Base-by-base conservation (phyloP, 1,140 invertebrate species). In the Caerostris extrusa region DNA sequence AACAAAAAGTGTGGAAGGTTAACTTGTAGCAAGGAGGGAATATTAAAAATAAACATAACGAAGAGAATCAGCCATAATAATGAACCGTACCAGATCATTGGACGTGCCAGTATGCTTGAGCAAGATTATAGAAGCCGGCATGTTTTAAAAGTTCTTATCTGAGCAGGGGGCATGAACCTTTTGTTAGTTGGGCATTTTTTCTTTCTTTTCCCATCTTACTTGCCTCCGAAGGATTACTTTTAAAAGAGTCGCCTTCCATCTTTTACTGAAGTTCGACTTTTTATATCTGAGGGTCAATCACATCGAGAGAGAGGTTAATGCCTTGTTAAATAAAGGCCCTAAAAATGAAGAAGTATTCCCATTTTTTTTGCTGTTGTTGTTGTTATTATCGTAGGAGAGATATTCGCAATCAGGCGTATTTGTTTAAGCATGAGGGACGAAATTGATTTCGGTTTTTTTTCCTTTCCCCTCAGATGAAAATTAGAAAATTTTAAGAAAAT, bases 1-100 rank as follows among this genome's bases (percentile, higher is more conserved):
- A 93, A 93, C 92, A 93, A 93, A 93, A 89, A 93, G 92, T 82
- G 92, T 77, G 86, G 92, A 93, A 93, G 91, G 91, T 93, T 93
- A 93, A 93, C 85, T 93, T 93, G 92, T 93, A 88, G 92, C 92
- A 87, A 71, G 85, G 87, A 34, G 34, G 57, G 56, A 86, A 69
- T 64, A 50, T 60, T 34, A 69, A 69, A 53, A 77, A 69, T 57
- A 55, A 19, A 6, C 14, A 57, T 8, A n/a, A n/a, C 7, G 77
- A 83, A n/a, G 58, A 85, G 56, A 19, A 34, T 34, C 34, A 55
- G 56, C 7, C 14, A 81, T 91, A 60, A 57, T 88, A 88, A 88
- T 88, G 92, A 50, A 89, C 92, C 92, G 64, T 93, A 93, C 86
- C 83, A 93, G 82, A 50, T 57, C n/a, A 64, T 82, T 61, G 61